Base-by-base conservation (phyloP, 2,113 vertebrate species). In the Strix uralensis region DNA sequence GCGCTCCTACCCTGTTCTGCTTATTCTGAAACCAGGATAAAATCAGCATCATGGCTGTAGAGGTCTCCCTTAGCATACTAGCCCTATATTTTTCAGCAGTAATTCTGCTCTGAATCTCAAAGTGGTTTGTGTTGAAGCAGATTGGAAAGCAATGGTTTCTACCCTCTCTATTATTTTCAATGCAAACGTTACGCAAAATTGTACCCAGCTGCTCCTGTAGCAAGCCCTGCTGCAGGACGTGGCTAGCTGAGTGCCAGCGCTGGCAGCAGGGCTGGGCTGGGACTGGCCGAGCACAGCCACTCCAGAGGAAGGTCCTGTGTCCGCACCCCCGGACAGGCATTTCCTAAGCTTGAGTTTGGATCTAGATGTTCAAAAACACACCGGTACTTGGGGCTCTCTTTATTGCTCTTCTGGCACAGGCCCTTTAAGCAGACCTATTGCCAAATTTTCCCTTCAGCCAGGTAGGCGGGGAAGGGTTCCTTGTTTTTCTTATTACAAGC, bases 151-250 rank as follows among this genome's bases (percentile, higher is more conserved):
- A 75, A 55, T 26, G 74, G 58, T 91, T 96, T 84, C 61, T 49
- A 58, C 55, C 22, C 61, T 65, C 84, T 78, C 40, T 91, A 7
- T 92, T 93, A 91, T 95, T 92, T 96, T 78, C 86, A 91, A 44
- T 62, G 58, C 78, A 83, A n/a, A 8, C 38, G 10, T 71, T 58
- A 90, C 86, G 47, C 49, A 81, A 92, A 95, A 95, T 72, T 46
- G 62, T 55, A 69, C 5, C 22, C 85, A 83, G 95, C 59, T 92
- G 77, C 27, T 93, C 42, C 80, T 40, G 61, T 42, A 90, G 79
- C 49, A 88, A 92, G 54, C 34, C 51, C 59, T 3, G 2, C 59
- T 62, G 54, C 77, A 75, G 74, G 78, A 94, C 2, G 7, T 36
- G 84, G 77, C 47, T 10, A 84, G 65, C 44, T 67, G 73, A 70